Evolutionary conservation across 1,140 invertebrate genomes (phyloP).

Genomic region (Formica selysi): DNA sequence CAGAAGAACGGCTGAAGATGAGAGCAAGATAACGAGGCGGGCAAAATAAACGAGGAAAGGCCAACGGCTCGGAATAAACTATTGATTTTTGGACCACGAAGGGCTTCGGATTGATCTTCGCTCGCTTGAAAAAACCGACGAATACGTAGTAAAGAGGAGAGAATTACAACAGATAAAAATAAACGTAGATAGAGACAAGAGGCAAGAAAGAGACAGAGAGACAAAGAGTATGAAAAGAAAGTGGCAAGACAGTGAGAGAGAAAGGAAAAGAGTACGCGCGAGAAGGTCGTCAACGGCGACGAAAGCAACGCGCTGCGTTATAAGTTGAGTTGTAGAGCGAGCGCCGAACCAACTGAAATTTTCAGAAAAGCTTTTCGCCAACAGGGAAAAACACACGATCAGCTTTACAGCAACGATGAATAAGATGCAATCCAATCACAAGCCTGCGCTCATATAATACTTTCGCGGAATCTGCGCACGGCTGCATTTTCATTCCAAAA

Average conservation of each 20-base stretch:
- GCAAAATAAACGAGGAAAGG: constrained; percentile 67
- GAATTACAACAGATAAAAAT: constrained; percentile 61
- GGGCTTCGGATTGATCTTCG: constrained; percentile 40
- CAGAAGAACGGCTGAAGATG: constrained; percentile 66
- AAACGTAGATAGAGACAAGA: constrained; percentile 62
- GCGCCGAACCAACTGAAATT: constrained; percentile 67
- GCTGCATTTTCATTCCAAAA: constrained; percentile 69
- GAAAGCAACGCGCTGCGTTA: constrained; percentile 74
- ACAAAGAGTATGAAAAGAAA: constrained; percentile 25
- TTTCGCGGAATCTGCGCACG: constrained; percentile 52
- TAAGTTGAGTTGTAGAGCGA: constrained; percentile 22
- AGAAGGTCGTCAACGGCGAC: constrained; percentile 71
- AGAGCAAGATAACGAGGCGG: constrained; percentile 67
- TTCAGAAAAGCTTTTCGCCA: constrained; percentile 72
- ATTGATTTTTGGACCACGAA: constrained; percentile 57
- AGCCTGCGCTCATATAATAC: constrained; percentile 72
- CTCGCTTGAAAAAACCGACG: constrained; percentile 61
- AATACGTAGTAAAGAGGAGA: constrained; percentile 33
- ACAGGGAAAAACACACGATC: constrained; percentile 70
- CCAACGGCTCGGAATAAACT: constrained; percentile 55
- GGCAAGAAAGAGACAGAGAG: constrained; percentile 33
- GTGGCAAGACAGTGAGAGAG: constrained; percentile 18
- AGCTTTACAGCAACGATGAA: constrained; percentile 73
- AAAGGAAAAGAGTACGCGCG: constrained; percentile 48
- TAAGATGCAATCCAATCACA: constrained; percentile 71